Evolutionary conservation across 2,113 vertebrate species (phyloP).

Genomic region (Tupaia chinensis): DNA sequence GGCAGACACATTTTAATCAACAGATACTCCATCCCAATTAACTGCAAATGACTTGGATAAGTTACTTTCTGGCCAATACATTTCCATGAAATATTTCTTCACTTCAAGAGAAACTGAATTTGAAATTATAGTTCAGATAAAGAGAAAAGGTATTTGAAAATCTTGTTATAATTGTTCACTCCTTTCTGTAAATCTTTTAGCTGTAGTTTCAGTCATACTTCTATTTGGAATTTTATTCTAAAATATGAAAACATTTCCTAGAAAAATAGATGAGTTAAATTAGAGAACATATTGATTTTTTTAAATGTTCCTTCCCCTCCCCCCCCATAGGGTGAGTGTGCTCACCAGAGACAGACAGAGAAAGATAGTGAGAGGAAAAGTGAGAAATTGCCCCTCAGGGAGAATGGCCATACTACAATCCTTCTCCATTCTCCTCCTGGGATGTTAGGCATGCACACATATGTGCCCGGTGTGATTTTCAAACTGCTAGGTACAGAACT

Average conservation of each 20-base stretch:
- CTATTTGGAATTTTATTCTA: conserved; percentile 36
- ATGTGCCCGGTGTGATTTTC: too few relatives aligned
- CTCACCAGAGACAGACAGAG: too few relatives aligned
- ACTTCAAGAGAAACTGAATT: neutral
- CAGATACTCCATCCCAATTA: neutral
- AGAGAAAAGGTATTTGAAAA: conserved; percentile 25
- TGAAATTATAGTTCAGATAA: conserved; percentile 31
- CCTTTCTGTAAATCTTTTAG: conserved; percentile 19
- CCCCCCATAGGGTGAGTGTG: too few relatives aligned
- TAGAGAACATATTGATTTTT: neutral
- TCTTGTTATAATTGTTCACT: neutral
- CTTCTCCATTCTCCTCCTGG: too few relatives aligned
- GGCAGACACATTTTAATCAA: neutral
- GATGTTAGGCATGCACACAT: too few relatives aligned
- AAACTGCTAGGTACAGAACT: too few relatives aligned
- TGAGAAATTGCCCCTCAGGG: too few relatives aligned
- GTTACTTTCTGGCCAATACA: neutral
- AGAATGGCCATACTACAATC: too few relatives aligned
- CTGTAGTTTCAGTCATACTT: conserved; percentile 41
- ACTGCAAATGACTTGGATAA: neutral
- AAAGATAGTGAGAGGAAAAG: too few relatives aligned
- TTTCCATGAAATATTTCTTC: conserved; percentile 4
- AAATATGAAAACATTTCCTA: conserved; percentile 42
- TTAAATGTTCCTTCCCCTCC: too few relatives aligned
- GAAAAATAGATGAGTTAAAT: conserved; percentile 53